Evolutionary conservation across 2,113 vertebrate species (phyloP).

Genomic region (Spea multiplicata): DNA sequence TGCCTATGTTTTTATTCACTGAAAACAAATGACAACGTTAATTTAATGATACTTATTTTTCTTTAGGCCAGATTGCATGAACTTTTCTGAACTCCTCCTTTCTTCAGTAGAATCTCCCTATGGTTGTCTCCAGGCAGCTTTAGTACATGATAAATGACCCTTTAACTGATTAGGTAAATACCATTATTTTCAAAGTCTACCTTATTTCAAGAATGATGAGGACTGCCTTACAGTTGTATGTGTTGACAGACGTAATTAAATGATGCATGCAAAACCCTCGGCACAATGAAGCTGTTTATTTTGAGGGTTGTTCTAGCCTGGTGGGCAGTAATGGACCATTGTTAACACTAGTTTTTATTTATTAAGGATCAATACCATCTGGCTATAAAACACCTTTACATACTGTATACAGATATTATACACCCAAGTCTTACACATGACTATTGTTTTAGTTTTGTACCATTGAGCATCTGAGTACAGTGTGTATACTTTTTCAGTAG

Average conservation of each 20-base stretch:
- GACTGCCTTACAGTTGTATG: neutral
- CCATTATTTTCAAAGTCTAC: neutral
- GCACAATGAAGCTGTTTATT: constrained; percentile 1
- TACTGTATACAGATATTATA: too few relatives aligned
- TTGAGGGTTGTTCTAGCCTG: neutral
- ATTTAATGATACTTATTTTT: constrained; percentile 32
- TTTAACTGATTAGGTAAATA: constrained; percentile 11
- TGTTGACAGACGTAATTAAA: constrained; percentile 1
- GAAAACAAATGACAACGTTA: constrained; percentile 10
- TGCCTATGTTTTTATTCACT: neutral
- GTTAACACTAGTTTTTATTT: too few relatives aligned
- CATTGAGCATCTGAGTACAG: neutral
- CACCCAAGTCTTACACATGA: too few relatives aligned
- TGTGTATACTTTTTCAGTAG: too few relatives aligned
- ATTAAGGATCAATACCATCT: too few relatives aligned
- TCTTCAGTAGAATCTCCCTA: neutral
- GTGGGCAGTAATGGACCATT: neutral
- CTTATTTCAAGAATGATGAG: constrained; percentile 1
- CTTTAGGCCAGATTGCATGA: constrained; percentile 17
- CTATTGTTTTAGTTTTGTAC: neutral
- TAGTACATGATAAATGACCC: constrained; percentile 22
- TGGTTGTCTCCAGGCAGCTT: neutral
- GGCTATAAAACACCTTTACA: too few relatives aligned
- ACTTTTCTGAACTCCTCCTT: constrained; percentile 24
- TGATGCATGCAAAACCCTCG: neutral